phyloP scores from a whole-genome alignment of 2,113 vertebrate species.

The Nestor notabilis region DNA sequence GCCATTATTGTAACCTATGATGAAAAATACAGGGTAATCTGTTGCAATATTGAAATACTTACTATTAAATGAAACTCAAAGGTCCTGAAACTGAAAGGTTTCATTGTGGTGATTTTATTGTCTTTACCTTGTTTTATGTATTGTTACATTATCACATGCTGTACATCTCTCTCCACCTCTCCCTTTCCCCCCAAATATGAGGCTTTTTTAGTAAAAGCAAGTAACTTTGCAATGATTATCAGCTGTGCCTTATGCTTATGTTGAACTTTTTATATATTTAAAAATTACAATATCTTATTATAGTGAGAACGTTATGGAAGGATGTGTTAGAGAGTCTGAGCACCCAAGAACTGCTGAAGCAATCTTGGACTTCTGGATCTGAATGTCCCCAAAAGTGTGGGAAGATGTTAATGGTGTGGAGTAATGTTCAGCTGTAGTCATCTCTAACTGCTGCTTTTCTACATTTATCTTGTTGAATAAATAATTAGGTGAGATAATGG shows the following conservation, averaged over 20 bases:
- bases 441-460: neutral
- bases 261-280: neutral
- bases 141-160: neutral
- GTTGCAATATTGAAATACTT: neutral
- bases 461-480: neutral
- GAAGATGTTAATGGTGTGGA: neutral
- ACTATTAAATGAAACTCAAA: neutral
- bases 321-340: neutral
- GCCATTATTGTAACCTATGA: neutral
- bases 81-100: neutral
- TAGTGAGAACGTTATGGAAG: neutral
- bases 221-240: neutral
- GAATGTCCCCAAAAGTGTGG: neutral
- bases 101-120: fast-evolving
- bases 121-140: neutral
- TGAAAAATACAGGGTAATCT: neutral
- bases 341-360: neutral
- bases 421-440: neutral
- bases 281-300: neutral
- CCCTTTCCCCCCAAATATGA: neutral
- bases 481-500: neutral
- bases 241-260: neutral
- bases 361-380: neutral
- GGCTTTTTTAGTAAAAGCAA: neutral
- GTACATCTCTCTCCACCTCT: neutral